Base-by-base conservation (phyloP, 2,113 vertebrate species). In the Suncus etruscus region DNA sequence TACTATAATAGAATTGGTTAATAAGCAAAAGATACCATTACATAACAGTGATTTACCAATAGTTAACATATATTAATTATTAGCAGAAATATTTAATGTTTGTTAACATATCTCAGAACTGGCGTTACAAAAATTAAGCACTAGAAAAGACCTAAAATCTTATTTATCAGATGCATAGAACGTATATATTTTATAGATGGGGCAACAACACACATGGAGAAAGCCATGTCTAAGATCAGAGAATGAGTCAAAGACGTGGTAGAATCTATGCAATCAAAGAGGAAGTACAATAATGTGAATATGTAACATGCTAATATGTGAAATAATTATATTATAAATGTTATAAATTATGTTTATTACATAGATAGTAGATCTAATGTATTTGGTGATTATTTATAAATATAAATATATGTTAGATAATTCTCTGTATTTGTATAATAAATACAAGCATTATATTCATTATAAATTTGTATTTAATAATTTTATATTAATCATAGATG, bases 11-110 rank as follows among this genome's bases (percentile, higher is more conserved):
- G 48, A 48, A 45, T 82, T 66, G 29, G 8, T 45, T 75, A 31
- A 25, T 16, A 80, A 65, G 63, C 31, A 85, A 63, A 92, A 94
- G 54, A 92, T 70, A 69, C 8, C 32, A 25, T 18, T 70, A 82
- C 87, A 87, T 31, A 32, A n/a, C 3, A n/a, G 2, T 8, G 1
- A 22, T 54, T 86, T 75, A 74, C 39, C 24, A 68, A 25, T 68
- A 65, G 29, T 20, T 39, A 31, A 3, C n/a, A 32, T 61, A 27
- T 16, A 11, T 51, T 45, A 11, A 54, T 10, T 24, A 48, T 88
- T 65, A 58, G 18, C 75, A 77, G 39, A 87, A 2, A 87, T 81
- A 15, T 84, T 7, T 76, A 89, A 54, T n/a, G 50, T 39, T 61
- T 84, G 50, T 81, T 27, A 90, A 82, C 22, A 77, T 39, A 54